These are phyloP conservation scores for Odontamblyopus lacepedii DNA, from an alignment of 2,797 vertebrate genomes.

Conservation along the genomic window DNA sequence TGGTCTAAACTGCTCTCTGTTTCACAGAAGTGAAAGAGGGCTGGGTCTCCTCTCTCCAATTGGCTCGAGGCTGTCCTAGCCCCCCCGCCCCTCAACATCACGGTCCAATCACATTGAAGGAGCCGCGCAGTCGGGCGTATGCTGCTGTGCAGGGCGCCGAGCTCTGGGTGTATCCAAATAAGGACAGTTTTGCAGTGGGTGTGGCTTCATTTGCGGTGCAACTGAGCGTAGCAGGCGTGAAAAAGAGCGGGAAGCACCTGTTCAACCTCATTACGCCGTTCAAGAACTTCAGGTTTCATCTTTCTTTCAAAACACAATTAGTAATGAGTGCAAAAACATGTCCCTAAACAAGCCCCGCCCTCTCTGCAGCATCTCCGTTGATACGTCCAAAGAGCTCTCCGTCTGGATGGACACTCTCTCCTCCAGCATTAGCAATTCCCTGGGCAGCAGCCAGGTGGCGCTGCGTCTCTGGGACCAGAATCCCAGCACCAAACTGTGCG, in stretches of 20 bases:
- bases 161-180: slow-evolving; percentile 79
- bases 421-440: slow-evolving; percentile 63
- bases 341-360: neutral
- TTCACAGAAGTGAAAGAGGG: slow-evolving; percentile 65
- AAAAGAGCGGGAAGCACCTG: slow-evolving; percentile 60
- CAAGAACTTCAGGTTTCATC: slow-evolving; percentile 67
- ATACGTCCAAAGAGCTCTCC: slow-evolving; percentile 66
- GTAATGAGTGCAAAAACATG: neutral
- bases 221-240: slow-evolving; percentile 72
- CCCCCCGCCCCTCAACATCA: slow-evolving; percentile 55
- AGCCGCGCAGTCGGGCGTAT: slow-evolving; percentile 62
- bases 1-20: neutral
- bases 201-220: slow-evolving; percentile 71
- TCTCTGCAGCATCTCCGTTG: slow-evolving; percentile 68
- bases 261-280: slow-evolving; percentile 77
- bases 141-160: slow-evolving; percentile 66
- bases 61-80: slow-evolving; percentile 60
- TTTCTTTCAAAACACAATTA: no score
- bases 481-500: slow-evolving; percentile 76
- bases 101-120: slow-evolving; percentile 70
- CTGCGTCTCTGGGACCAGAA: slow-evolving; percentile 69
- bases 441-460: slow-evolving; percentile 76
- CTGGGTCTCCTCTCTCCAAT: slow-evolving; percentile 74
- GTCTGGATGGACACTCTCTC: slow-evolving; percentile 69
- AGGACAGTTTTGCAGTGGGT: slow-evolving; percentile 74